Conservation (phyloP, 2,888 invertebrate genomes). For the Anarsia innoxiella region DNA sequence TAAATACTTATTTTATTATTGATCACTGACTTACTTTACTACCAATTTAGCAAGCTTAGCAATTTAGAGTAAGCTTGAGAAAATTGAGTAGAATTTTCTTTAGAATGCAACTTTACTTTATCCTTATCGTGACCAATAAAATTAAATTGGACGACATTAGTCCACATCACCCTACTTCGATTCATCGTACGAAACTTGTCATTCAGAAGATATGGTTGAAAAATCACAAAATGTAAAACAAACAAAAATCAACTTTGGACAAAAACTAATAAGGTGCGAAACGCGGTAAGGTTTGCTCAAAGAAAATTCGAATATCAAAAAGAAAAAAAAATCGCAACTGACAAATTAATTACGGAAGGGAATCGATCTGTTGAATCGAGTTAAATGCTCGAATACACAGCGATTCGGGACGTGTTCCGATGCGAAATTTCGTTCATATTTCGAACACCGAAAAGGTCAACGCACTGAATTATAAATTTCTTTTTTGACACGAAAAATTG, state of each 20-base stretch:
- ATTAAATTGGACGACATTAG: too few relatives aligned
- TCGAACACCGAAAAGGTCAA: slow-evolving; percentile 2
- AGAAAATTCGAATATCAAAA: slow-evolving; percentile 13
- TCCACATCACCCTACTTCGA: slow-evolving; percentile 12
- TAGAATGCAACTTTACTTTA: too few relatives aligned
- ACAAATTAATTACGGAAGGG: slow-evolving; percentile 58
- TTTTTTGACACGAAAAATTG: slow-evolving; percentile 1
- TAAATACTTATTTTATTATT: too few relatives aligned
- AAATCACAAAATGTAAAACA: slow-evolving; percentile 13
- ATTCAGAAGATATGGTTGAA: slow-evolving; percentile 33
- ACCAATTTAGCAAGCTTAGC: too few relatives aligned
- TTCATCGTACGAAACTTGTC: slow-evolving; percentile 31
- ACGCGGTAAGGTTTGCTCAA: background rate
- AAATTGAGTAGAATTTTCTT: too few relatives aligned
- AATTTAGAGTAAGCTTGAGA: too few relatives aligned
- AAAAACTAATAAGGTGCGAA: background rate
- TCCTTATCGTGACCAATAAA: too few relatives aligned
- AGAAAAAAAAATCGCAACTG: slow-evolving; percentile 34
- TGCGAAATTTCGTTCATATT: slow-evolving; percentile 10
- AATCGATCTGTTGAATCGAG: slow-evolving; percentile 58
- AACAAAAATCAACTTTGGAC: background rate
- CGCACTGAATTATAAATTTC: slow-evolving; percentile 5
- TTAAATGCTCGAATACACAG: slow-evolving; percentile 51
- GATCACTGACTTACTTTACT: too few relatives aligned
- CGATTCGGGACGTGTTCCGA: slow-evolving; percentile 23